Conservation (phyloP, 1,140 invertebrate species). For the Oreohelix idahoensis region DNA sequence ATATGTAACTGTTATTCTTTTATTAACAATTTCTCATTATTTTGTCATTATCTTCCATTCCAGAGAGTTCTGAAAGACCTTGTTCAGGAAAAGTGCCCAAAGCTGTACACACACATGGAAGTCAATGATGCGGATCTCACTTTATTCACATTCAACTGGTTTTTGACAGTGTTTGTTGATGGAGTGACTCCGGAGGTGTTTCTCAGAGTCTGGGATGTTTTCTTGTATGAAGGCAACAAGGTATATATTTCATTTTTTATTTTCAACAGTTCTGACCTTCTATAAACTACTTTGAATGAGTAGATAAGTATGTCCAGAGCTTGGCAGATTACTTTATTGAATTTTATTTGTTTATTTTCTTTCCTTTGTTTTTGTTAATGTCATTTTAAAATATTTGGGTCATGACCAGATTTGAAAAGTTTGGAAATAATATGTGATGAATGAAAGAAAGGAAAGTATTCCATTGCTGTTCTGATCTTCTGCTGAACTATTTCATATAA, state of each 20-base stretch:
- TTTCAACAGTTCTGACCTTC: background rate
- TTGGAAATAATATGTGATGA: no score
- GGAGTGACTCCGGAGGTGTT: slow-evolving; percentile 75
- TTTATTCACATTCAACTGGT: slow-evolving; percentile 78
- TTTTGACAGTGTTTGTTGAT: slow-evolving; percentile 78
- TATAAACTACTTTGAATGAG: background rate
- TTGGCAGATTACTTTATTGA: no score
- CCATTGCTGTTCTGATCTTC: no score
- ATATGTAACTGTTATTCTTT: no score
- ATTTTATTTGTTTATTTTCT: no score
- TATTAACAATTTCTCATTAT: background rate
- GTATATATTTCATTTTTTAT: background rate
- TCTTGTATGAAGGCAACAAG: slow-evolving; percentile 75
- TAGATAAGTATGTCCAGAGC: no score
- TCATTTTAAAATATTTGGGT: no score
- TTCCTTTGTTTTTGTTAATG: no score
- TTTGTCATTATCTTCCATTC: background rate
- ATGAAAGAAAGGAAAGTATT: no score
- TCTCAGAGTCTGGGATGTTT: slow-evolving; percentile 78
- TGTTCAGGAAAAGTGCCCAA: slow-evolving; percentile 76
- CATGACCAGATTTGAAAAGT: no score
- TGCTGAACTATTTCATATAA: no score
- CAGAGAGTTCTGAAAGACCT: slow-evolving; percentile 75
- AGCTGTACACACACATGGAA: slow-evolving; percentile 74
- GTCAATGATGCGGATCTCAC: slow-evolving; percentile 74